Percentiles rank a stretch among this genome's conserved stretches.
Conservation (phyloP, 2,797 vertebrate species). For the Poeciliopsis paucimaculata region DNA sequence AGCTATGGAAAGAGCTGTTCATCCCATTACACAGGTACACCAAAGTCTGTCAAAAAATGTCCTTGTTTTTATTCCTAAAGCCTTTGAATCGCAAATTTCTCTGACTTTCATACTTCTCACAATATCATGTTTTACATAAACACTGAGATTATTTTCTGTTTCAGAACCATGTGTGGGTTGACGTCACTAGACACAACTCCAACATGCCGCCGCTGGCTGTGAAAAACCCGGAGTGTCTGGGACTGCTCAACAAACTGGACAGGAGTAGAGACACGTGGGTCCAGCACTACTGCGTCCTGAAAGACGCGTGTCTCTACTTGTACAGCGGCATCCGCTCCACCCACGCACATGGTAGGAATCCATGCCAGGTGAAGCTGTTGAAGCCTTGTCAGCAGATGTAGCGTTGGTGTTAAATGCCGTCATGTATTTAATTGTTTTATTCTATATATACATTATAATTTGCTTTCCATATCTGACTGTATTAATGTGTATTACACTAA, state of each 20-base stretch:
- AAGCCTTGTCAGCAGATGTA: neutral
- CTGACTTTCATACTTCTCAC: neutral
- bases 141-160: constrained; percentile 29
- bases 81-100: neutral
- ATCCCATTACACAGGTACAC: constrained; percentile 87
- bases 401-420: neutral
- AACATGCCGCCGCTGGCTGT: constrained; percentile 90
- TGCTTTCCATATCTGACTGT: neutral
- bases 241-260: constrained; percentile 88
- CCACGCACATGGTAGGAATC: constrained; percentile 82
- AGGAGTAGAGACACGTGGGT: constrained; percentile 83
- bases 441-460: neutral
- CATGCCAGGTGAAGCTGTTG: neutral
- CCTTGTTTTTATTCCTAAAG: neutral
- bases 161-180: constrained; percentile 92
- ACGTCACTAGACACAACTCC: constrained; percentile 90
- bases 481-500: neutral
- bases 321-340: constrained; percentile 89
- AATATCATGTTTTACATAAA: constrained; percentile 10
- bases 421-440: neutral
- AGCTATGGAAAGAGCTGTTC: constrained; percentile 87
- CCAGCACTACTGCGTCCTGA: constrained; percentile 90
- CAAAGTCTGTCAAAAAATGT: neutral
- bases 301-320: constrained; percentile 90
- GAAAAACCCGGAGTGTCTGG: constrained; percentile 91